Evolutionary conservation across 2,888 invertebrate genomes (phyloP).

Genomic region (Acrocyrtus sp.): DNA sequence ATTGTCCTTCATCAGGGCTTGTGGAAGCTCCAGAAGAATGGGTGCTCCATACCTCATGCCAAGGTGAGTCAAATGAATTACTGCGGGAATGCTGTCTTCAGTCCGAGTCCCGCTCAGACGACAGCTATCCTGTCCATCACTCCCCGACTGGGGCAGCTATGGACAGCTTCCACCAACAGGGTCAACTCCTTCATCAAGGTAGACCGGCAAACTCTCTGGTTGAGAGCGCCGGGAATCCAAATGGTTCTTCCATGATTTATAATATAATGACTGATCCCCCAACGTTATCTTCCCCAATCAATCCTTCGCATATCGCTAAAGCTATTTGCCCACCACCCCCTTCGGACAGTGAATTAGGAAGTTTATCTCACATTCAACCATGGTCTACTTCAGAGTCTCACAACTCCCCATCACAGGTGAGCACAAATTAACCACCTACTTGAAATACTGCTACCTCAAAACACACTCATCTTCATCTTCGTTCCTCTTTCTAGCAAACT

Average conservation of each 20-base stretch:
- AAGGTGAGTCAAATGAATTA: constrained; percentile 61
- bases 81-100: constrained; percentile 62
- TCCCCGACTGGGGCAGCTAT: constrained; percentile 20
- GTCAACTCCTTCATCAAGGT: constrained; percentile 32
- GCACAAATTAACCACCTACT: neutral
- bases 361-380: constrained; percentile 23
- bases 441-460: neutral
- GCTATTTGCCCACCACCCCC: constrained; percentile 61
- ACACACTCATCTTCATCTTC: no score
- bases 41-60: constrained; percentile 62
- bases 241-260: constrained; percentile 60
- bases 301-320: constrained; percentile 53
- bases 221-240: constrained; percentile 27
- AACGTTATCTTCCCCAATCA: constrained; percentile 47
- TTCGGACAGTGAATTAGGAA: constrained; percentile 42
- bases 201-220: constrained; percentile 2
- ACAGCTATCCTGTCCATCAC: constrained; percentile 42
- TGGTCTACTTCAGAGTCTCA: constrained; percentile 44
- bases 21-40: constrained; percentile 60
- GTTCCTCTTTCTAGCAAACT: constrained; percentile 14
- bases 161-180: constrained; percentile 39
- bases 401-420: constrained; percentile 38
- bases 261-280: constrained; percentile 56
- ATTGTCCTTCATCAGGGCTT: constrained; percentile 18
- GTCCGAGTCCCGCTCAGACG: constrained; percentile 56